Conservation (phyloP, 2,113 vertebrate species). For the Trematocara marginatum region DNA sequence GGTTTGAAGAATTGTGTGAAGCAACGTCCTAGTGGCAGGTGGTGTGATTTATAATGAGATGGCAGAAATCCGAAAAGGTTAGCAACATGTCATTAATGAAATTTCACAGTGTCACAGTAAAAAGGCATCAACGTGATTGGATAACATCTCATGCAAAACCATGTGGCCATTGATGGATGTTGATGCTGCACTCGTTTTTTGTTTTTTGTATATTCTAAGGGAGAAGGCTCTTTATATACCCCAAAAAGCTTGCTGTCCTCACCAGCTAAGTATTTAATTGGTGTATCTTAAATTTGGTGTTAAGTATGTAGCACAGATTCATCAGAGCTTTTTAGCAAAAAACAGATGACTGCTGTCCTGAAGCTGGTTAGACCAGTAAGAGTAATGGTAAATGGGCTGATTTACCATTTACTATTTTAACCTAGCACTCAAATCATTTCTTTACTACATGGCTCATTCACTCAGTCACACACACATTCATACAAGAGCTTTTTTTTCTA, state of each 20-base stretch:
- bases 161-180: not conserved
- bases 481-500: not conserved
- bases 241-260: not conserved
- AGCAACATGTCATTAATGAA: slow-evolving; percentile 39
- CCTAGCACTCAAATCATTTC: not conserved
- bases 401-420: not conserved
- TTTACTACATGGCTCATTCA: not conserved
- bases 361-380: not conserved
- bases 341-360: not conserved
- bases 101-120: not conserved
- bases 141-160: not conserved
- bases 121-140: not conserved
- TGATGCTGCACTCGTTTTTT: not conserved
- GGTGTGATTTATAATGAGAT: slow-evolving; percentile 32
- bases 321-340: not conserved
- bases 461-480: not conserved
- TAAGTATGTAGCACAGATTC: not conserved
- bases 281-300: not conserved
- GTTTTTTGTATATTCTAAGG: not conserved
- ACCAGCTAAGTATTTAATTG: not conserved
- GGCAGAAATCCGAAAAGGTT: slow-evolving; percentile 31
- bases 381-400: not conserved
- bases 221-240: not conserved
- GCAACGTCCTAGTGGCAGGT: not conserved
- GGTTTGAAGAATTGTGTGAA: not conserved